These are phyloP conservation scores for Latrodectus hesperus DNA, from an alignment of 2,888 invertebrate genomes.

Conservation along the genomic window DNA sequence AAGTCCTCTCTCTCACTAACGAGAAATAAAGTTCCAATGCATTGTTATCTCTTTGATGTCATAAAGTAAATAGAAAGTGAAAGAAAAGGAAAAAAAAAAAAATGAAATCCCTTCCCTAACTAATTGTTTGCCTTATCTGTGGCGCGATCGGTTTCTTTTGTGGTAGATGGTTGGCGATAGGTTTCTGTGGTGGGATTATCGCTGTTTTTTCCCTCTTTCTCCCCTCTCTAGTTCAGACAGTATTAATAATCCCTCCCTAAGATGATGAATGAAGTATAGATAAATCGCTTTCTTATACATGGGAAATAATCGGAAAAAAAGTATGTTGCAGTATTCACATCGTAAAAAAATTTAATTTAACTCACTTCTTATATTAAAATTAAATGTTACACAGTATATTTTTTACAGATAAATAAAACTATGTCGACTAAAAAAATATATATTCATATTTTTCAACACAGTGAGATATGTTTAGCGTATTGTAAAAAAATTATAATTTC, in stretches of 20 bases:
- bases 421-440: too few relatives aligned
- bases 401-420: too few relatives aligned
- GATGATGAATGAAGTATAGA: constrained; percentile 30
- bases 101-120: constrained; percentile 4
- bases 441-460: too few relatives aligned
- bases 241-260: constrained; percentile 35
- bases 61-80: constrained; percentile 2
- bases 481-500: too few relatives aligned
- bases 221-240: neutral
- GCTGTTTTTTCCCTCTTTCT: neutral
- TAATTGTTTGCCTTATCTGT: constrained; percentile 46
- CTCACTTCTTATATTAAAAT: too few relatives aligned
- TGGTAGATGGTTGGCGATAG: constrained; percentile 15
- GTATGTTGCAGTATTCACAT: neutral
- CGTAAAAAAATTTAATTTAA: neutral
- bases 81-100: neutral
- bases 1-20: neutral
- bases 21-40: neutral
- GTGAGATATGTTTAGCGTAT: too few relatives aligned
- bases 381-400: too few relatives aligned
- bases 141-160: constrained; percentile 20
- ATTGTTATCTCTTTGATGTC: constrained; percentile 1
- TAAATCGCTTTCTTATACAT: constrained; percentile 9
- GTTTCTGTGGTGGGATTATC: neutral
- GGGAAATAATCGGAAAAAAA: neutral